phyloP scores from a whole-genome alignment of 2,113 vertebrate genomes.

The Aleadryas rufinucha region DNA sequence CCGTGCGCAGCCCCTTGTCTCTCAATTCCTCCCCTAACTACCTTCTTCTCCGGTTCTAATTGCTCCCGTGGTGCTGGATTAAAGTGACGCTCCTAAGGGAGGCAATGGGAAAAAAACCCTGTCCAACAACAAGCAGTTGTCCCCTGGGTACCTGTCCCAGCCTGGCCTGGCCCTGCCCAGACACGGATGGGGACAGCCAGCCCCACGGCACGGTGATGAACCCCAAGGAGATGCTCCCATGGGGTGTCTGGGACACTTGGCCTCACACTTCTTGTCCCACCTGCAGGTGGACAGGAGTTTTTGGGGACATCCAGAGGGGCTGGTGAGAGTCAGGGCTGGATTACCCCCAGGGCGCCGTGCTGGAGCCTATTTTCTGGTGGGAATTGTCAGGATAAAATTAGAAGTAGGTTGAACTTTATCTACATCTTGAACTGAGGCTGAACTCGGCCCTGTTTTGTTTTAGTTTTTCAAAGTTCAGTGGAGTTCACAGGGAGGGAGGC shows the following conservation, averaged over 20 bases:
- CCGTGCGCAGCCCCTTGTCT: neutral
- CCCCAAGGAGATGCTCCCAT: neutral
- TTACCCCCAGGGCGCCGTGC: rapidly evolving
- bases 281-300: neutral
- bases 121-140: rapidly evolving
- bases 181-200: rapidly evolving
- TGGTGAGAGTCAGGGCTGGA: neutral
- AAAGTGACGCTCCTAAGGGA: neutral
- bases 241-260: neutral
- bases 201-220: neutral
- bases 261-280: rapidly evolving
- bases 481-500: neutral
- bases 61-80: rapidly evolving
- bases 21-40: neutral
- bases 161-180: neutral
- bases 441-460: neutral
- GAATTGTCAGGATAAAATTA: slow-evolving; percentile 8
- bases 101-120: neutral
- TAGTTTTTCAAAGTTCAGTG: neutral
- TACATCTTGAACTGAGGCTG: neutral
- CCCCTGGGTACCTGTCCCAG: neutral
- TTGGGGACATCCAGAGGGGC: neutral
- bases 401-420: slow-evolving; percentile 32
- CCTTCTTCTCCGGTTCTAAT: neutral
- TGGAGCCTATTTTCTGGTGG: neutral